Percentiles rank a stretch among this genome's conserved stretches.
phyloP scores from a whole-genome alignment of 2,888 invertebrate species.

The Oithona nana region DNA sequence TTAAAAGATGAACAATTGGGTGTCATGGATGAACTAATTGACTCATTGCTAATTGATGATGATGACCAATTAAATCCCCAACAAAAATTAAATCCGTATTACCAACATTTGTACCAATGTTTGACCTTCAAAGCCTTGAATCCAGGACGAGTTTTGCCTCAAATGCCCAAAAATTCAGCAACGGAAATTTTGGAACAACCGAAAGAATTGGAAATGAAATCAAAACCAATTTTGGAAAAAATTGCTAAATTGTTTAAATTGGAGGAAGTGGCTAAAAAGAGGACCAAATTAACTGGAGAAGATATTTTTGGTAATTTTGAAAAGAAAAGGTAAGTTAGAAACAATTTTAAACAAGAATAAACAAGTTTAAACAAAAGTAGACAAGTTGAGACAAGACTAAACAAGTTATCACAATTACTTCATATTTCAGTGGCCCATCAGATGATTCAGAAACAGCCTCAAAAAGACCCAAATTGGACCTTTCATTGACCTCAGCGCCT shows the following conservation, averaged over 20 bases:
- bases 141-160: constrained; percentile 3
- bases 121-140: constrained; percentile 3
- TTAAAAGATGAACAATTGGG: neutral
- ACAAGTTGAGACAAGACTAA: no score
- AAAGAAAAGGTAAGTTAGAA: neutral
- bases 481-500: neutral
- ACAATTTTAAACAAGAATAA: neutral
- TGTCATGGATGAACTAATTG: constrained; percentile 9
- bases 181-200: neutral
- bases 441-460: neutral
- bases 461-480: neutral
- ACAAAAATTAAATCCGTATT: neutral
- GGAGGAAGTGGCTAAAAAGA: neutral
- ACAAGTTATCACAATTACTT: neutral
- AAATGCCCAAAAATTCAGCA: neutral
- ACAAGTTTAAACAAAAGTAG: no score
- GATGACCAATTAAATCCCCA: neutral
- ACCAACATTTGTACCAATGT: constrained; percentile 12
- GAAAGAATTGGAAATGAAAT: neutral
- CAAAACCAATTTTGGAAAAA: neutral
- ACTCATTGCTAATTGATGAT: neutral
- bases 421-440: neutral
- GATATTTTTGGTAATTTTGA: neutral
- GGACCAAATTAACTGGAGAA: neutral
- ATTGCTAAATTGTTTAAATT: neutral